phyloP scores from a whole-genome alignment of 1,140 invertebrate genomes.

The honey bee (Apis mellifera) region Amel_HAv3.1 CM009933.2:11008001-11008500 shows the following conservation, averaged over 20 bases:
- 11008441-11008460: conserved; percentile 33
- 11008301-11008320: background rate
- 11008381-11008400: background rate
- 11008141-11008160: too few species aligned
- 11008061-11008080: too few species aligned
- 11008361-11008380: too few species aligned
- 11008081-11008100: too few species aligned
- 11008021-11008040: too few species aligned
- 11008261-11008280: conserved; percentile 17
- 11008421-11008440: background rate
- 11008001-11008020: too few species aligned
- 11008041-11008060: too few species aligned
- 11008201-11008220: background rate
- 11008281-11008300: fast-evolving
- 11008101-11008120: too few species aligned
- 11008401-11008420: conserved; percentile 11
- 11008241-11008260: conserved; percentile 3
- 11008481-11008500: conserved; percentile 51
- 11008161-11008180: too few species aligned
- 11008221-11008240: too few species aligned
- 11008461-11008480: conserved; percentile 58
- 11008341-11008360: background rate
- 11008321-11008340: background rate
- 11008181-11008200: background rate
- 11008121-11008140: too few species aligned